phyloP scores from a whole-genome alignment of 2,113 vertebrate genomes.

The Macroglossus sobrinus region DNA sequence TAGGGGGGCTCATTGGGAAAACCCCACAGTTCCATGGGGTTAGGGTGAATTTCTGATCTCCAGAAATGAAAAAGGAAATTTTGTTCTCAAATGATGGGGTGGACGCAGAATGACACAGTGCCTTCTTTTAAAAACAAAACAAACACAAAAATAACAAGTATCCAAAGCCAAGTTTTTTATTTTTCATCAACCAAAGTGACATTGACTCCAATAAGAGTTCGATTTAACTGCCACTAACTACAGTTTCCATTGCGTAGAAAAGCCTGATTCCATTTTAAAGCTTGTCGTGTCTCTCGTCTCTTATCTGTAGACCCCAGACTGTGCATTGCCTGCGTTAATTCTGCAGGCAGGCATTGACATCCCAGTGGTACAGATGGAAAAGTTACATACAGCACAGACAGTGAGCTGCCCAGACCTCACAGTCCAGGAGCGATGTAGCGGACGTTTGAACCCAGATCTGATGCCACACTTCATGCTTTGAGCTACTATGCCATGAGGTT shows the following conservation, averaged over 20 bases:
- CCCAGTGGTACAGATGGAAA: not conserved
- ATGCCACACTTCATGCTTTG: not conserved
- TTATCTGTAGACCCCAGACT: not conserved
- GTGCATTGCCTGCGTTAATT: not conserved
- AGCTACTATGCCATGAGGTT: rapidly evolving
- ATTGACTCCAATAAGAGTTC: not conserved
- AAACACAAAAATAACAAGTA: not conserved
- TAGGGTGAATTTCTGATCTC: not conserved
- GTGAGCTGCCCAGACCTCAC: not conserved
- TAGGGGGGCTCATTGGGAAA: not conserved
- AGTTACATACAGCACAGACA: not conserved
- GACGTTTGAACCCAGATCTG: not conserved
- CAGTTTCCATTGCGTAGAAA: not conserved
- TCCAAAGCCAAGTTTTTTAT: not conserved
- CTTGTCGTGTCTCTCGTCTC: not conserved
- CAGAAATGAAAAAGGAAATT: not conserved
- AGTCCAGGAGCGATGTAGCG: not conserved
- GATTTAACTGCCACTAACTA: not conserved
- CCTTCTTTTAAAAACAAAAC: not conserved
- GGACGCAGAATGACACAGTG: not conserved
- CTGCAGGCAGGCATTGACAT: not conserved
- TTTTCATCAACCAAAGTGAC: not conserved
- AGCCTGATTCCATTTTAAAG: not conserved
- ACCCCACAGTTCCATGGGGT: too few species aligned
- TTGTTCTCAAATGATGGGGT: not conserved